Conservation (phyloP, 2,113 vertebrate genomes). For the Lepisosteus oculatus region DNA sequence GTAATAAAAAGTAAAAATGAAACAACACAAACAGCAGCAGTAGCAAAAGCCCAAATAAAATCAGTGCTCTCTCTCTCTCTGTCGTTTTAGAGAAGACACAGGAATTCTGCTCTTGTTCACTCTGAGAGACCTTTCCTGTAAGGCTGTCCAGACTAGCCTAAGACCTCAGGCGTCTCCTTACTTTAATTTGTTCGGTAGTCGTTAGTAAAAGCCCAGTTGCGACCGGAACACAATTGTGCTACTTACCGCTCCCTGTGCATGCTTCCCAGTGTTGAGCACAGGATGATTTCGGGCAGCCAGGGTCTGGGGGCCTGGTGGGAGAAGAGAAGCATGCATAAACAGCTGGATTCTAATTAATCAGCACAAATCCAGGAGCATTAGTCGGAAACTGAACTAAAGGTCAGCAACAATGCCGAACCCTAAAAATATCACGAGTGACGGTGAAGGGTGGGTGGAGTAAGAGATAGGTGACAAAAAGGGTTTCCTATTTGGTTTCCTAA, state of each 20-base stretch:
- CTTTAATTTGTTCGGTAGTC: too few species aligned
- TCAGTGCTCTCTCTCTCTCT: background rate
- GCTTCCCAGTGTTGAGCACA: background rate
- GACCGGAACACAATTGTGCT: slow-evolving; percentile 4
- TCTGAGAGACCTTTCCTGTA: too few species aligned
- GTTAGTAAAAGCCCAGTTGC: background rate
- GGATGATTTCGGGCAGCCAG: background rate
- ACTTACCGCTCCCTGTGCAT: slow-evolving; percentile 3
- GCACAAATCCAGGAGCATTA: slow-evolving; percentile 42
- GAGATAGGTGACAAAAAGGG: background rate
- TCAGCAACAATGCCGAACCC: slow-evolving; percentile 47
- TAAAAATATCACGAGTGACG: slow-evolving; percentile 51
- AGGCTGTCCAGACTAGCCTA: too few species aligned
- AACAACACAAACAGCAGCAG: background rate
- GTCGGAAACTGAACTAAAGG: slow-evolving; percentile 47
- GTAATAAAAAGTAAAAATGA: background rate
- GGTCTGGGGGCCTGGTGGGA: background rate
- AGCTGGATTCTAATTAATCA: slow-evolving; percentile 39
- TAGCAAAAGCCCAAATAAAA: background rate
- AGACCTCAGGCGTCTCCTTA: too few species aligned
- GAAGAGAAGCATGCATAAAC: slow-evolving; percentile 9
- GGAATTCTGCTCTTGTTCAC: too few species aligned
- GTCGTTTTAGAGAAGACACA: background rate
- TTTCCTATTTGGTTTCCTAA: slow-evolving; percentile 5
- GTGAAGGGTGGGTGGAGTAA: slow-evolving; percentile 23